These are phyloP conservation scores for Heterochromis multidens DNA, from an alignment of 2,113 vertebrate genomes.

Conservation along the genomic window DNA sequence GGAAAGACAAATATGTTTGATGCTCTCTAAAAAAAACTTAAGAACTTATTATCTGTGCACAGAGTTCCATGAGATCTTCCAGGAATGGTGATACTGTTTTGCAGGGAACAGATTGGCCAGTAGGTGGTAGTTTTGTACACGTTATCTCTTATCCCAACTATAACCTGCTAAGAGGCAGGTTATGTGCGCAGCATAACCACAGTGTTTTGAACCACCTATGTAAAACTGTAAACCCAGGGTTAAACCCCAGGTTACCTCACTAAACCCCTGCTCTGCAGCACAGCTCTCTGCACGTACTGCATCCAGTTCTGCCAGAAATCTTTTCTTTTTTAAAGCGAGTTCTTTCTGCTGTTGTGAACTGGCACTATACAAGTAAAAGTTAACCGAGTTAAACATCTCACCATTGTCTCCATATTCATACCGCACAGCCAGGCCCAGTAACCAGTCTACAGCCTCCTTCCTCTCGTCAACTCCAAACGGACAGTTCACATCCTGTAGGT, in stretches of 20 bases:
- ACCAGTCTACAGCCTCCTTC: conserved; percentile 91
- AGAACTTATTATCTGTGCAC: too few relatives aligned
- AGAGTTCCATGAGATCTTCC: too few relatives aligned
- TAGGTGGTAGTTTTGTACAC: neutral
- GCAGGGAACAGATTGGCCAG: neutral
- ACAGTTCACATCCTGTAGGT: conserved; percentile 90
- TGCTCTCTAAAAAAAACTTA: too few relatives aligned
- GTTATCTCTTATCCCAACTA: neutral
- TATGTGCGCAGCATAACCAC: neutral
- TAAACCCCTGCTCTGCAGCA: neutral
- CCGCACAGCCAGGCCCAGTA: conserved; percentile 93
- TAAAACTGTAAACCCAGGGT: neutral
- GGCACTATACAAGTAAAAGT: neutral
- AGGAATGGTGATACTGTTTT: neutral
- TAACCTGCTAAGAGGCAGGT: neutral
- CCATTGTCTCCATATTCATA: conserved; percentile 98
- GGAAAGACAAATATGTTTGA: too few relatives aligned
- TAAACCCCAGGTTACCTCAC: neutral
- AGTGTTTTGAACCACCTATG: neutral
- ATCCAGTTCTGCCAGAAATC: neutral
- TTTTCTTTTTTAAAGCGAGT: neutral
- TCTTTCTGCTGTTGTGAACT: neutral
- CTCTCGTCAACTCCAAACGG: conserved; percentile 86
- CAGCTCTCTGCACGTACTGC: neutral
- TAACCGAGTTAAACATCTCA: conserved; percentile 43